A percentile compares a stretch with the other conserved stretches of the same genome.
Conservation (phyloP, 2,888 invertebrate genomes). For the Pemphredon lugubris region DNA sequence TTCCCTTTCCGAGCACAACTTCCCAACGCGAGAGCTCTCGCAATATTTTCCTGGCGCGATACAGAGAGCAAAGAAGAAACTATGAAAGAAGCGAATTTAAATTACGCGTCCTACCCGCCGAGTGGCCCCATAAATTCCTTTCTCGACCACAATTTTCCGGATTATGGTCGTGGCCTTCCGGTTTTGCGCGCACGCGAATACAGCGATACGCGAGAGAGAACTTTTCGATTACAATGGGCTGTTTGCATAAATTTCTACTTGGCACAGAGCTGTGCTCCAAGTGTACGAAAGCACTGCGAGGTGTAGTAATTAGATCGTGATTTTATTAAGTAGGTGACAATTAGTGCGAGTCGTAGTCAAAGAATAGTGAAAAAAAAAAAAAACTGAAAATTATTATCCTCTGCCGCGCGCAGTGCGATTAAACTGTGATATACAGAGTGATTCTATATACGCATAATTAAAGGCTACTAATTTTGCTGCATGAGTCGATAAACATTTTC, state of each 20-base stretch:
- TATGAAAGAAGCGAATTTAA: constrained; percentile 39
- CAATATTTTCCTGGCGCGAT: constrained; percentile 26
- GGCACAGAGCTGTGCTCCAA: neutral
- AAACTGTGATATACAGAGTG: too few relatives aligned
- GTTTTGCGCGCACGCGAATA: constrained; percentile 12
- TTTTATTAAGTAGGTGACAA: neutral
- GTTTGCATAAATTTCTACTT: constrained; percentile 14
- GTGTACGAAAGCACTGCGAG: neutral
- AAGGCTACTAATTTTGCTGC: too few relatives aligned
- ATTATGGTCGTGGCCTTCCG: constrained; percentile 46
- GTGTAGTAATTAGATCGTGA: constrained; percentile 6
- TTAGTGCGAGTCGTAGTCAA: too few relatives aligned
- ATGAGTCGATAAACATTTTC: too few relatives aligned
- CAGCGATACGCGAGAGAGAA: constrained; percentile 13
- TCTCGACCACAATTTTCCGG: constrained; percentile 53
- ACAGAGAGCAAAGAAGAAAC: constrained; percentile 9
- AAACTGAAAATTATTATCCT: too few relatives aligned
- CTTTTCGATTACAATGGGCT: constrained; percentile 48
- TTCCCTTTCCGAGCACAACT: neutral
- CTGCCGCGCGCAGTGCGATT: too few relatives aligned
- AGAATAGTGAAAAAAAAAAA: too few relatives aligned
- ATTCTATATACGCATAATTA: too few relatives aligned
- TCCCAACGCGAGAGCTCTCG: neutral
- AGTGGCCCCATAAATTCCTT: constrained; percentile 49
- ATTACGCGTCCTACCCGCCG: constrained; percentile 33